Percentiles rank a stretch among this genome's conserved stretches.
Conservation (phyloP, 2,797 vertebrate genomes). For the Diplodus sargus region DNA sequence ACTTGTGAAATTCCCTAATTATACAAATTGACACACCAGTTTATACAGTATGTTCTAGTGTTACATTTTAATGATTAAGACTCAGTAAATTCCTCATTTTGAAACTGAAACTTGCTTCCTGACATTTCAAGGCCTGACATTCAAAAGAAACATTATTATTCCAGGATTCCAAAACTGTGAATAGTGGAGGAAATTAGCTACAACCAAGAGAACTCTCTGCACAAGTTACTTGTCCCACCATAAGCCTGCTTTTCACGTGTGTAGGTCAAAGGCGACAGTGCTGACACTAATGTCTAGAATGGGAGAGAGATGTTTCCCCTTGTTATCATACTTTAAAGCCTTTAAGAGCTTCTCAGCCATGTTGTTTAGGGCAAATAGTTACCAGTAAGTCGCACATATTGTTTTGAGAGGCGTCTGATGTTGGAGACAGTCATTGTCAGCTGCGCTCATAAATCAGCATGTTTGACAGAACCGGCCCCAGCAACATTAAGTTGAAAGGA, state of each 20-base stretch:
- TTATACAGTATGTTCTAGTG: background rate
- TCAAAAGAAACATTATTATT: background rate
- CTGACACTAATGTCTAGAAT: background rate
- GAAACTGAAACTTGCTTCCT: background rate
- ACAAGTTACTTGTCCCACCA: background rate
- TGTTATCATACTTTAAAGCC: background rate
- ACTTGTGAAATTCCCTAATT: no score
- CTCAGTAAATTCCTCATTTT: background rate
- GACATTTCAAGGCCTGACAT: background rate
- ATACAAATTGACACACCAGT: no score
- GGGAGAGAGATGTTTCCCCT: conserved; percentile 6
- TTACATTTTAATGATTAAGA: background rate
- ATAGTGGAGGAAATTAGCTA: background rate
- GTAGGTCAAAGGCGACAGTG: conserved; percentile 52
- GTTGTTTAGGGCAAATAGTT: conserved; percentile 13
- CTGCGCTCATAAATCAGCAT: background rate
- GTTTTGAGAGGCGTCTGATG: background rate
- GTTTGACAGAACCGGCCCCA: conserved; percentile 42
- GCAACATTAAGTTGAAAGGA: conserved; percentile 53
- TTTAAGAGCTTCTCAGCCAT: background rate
- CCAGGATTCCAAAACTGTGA: background rate
- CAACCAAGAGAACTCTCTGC: background rate
- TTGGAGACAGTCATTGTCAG: background rate
- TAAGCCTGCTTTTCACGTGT: conserved; percentile 14
- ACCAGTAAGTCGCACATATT: conserved; percentile 3